Conservation (phyloP, 2,888 invertebrate species). For the Campoletis raptor region DNA sequence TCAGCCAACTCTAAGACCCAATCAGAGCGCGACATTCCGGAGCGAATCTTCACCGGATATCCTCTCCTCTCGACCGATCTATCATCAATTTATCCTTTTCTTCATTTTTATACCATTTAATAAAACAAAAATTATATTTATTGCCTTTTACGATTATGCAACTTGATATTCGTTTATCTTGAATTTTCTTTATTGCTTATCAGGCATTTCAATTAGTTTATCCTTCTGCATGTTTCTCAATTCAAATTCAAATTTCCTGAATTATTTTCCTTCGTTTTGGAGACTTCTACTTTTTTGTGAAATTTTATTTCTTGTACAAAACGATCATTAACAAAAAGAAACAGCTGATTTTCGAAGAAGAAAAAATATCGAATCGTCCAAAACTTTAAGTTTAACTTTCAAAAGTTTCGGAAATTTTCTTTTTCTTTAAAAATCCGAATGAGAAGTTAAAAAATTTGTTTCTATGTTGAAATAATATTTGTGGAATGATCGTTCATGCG, state of each 20-base stretch:
- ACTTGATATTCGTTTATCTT: not conserved
- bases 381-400: not conserved
- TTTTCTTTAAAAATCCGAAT: not conserved
- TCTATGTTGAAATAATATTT: not conserved
- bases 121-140: not conserved
- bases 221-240: not conserved
- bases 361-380: not conserved
- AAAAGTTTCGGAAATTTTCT: no score
- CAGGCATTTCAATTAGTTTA: not conserved
- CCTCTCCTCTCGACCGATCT: conserved; percentile 46
- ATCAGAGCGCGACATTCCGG: conserved; percentile 82
- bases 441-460: not conserved
- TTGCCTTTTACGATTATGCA: not conserved
- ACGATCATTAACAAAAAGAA: not conserved
- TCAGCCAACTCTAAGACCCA: conserved; percentile 72
- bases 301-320: no score
- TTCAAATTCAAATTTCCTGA: not conserved
- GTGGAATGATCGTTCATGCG: no score
- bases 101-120: not conserved
- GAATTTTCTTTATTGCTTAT: not conserved
- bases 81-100: not conserved
- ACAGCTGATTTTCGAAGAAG: not conserved
- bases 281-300: not conserved
- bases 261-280: not conserved
- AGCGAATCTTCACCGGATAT: conserved; percentile 74